Base-by-base conservation (phyloP, 2,113 vertebrate genomes). In the Aramus guarauna region DNA sequence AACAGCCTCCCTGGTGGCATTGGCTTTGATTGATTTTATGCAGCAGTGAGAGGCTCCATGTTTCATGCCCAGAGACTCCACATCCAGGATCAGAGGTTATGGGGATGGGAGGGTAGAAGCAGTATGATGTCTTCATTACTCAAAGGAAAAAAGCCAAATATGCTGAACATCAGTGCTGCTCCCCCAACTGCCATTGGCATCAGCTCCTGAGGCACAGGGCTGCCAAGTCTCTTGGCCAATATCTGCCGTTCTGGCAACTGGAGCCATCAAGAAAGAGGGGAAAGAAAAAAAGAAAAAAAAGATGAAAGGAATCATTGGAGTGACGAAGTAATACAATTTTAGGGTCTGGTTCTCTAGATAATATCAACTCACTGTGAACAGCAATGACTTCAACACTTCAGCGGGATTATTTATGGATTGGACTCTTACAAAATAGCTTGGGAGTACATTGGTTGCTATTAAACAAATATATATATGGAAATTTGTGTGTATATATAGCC, bases 71-170 rank as follows among this genome's bases (percentile, higher is more conserved):
- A 47, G 82, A 83, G 34, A 68, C 93, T 94, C 55, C 68, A 32
- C n/a, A 18, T 75, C 88, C 74, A 62, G 9, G 94, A 96, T 93
- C 97, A 96, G 96, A 94, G 95, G 92, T 88, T 94, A 79, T 59
- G 43, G 73, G 39, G 69, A 36, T 94, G 81, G 87, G 71, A 93
- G 69, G 72, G 82, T 69, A 81, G 72, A 45, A 92, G 75, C 83
- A 68, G 67, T 85, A 32, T 96, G 94, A 97, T 97, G 85, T 97
- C 97, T 98, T 97, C 63, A 97, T 98, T 96, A 94, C 60, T 29
- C 77, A 76, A 50, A 91, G 80, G 91, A 95, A 92, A 91, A 60
- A 77, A 95, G 94, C 91, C 96, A 97, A 94, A 71, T 88, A 50
- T 41, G 74, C 92, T 91, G 80, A 88, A 77, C 74, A 85, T 55